Evolutionary conservation across 2,113 vertebrate species (phyloP).

Genomic region (Corythornis cristatus): DNA sequence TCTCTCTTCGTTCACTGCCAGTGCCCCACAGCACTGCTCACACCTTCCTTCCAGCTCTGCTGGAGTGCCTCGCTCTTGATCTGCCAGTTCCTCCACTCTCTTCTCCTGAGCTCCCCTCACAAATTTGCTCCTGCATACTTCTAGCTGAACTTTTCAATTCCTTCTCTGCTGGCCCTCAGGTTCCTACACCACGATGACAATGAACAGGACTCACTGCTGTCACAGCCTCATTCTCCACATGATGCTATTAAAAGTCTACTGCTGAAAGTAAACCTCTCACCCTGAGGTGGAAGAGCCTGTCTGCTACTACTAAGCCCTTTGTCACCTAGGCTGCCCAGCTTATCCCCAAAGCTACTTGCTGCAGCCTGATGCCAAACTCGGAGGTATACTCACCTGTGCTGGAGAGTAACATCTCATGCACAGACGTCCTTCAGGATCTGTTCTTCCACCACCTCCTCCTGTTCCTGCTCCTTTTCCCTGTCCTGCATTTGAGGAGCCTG

Average conservation of each 20-base stretch:
- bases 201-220: neutral
- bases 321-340: neutral
- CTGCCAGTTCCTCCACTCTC: conserved; percentile 15
- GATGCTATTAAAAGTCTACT: neutral
- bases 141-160: neutral
- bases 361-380: conserved; percentile 8
- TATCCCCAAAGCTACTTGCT: conserved; percentile 4
- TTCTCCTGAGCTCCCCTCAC: neutral
- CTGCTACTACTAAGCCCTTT: neutral
- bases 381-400: conserved; percentile 85
- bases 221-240: neutral
- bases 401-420: conserved; percentile 87
- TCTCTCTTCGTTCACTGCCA: conserved; percentile 29
- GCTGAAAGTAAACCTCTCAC: conserved; percentile 10
- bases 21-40: neutral
- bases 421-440: conserved; percentile 68
- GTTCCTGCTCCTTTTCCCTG: conserved; percentile 25
- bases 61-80: neutral
- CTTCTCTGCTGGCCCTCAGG: conserved; percentile 1
- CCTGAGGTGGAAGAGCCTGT: neutral
- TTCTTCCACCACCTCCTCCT: conserved; percentile 34
- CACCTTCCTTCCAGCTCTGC: conserved; percentile 1
- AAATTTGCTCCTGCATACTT: conserved; percentile 20
- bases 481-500: conserved; percentile 72
- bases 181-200: conserved; percentile 2